Evolutionary conservation across 1,140 invertebrate genomes (phyloP).

Genomic region (Manduca sexta): DNA sequence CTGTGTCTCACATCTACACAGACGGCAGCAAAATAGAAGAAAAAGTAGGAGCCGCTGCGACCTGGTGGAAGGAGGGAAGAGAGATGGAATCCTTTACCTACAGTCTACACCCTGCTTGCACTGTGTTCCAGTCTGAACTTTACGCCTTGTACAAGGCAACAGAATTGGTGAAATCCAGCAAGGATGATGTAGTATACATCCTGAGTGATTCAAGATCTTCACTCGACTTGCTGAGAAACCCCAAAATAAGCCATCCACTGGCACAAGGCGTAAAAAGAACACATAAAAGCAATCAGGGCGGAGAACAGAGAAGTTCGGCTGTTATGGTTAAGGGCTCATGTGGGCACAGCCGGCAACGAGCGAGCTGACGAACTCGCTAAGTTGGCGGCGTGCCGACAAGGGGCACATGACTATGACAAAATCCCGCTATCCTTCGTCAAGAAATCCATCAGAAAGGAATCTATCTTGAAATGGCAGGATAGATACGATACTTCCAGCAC

Average conservation of each 20-base stretch:
- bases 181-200: not conserved
- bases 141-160: constrained; percentile 13
- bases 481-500: not conserved
- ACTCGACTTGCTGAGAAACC: constrained; percentile 12
- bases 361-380: constrained; percentile 26
- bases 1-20: constrained; percentile 20
- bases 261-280: not conserved
- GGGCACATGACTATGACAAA: constrained; percentile 1
- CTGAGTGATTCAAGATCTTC: constrained; percentile 25
- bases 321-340: constrained; percentile 24
- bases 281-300: not conserved
- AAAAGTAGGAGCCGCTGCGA: constrained; percentile 23
- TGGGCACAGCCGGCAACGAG: constrained; percentile 20
- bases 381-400: constrained; percentile 10
- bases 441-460: constrained; percentile 6
- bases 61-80: constrained; percentile 17
- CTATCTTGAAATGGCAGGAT: constrained; percentile 6
- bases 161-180: not conserved
- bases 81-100: constrained; percentile 14
- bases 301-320: constrained; percentile 5
- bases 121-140: constrained; percentile 29
- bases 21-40: constrained; percentile 24
- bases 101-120: constrained; percentile 13
- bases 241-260: constrained; percentile 7
- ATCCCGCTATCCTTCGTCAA: constrained; percentile 16